Conservation (phyloP, 2,888 invertebrate genomes). For the Drosophila mimica region DNA sequence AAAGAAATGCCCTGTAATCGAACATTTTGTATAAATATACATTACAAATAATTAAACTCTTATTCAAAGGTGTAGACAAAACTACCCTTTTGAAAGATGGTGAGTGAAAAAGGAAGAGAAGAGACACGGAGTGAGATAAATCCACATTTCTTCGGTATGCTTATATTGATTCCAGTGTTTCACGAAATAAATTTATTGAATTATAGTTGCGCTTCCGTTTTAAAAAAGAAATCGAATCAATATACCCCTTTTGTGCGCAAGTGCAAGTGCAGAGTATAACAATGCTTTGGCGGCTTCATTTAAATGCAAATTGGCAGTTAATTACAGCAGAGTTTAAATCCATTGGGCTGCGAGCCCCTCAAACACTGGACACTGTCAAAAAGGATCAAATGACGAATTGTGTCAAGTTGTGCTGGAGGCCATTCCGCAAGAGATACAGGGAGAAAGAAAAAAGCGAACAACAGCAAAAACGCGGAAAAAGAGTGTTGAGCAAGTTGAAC, state of each 20-base stretch:
- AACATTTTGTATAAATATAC: not conserved
- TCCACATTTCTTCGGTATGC: no score
- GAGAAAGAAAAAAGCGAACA: not conserved
- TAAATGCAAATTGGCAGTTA: slow-evolving; percentile 69
- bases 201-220: no score
- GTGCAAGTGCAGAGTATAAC: slow-evolving; percentile 14
- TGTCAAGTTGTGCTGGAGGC: slow-evolving; percentile 35
- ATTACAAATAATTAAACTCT: not conserved
- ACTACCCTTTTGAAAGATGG: not conserved
- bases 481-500: slow-evolving; percentile 28
- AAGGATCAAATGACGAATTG: slow-evolving; percentile 68
- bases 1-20: not conserved
- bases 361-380: not conserved
- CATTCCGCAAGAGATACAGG: slow-evolving; percentile 1
- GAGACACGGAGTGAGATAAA: not conserved
- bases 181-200: no score
- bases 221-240: not conserved
- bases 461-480: not conserved
- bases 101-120: not conserved
- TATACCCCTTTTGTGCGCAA: not conserved
- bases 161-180: no score
- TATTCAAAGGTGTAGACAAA: not conserved
- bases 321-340: slow-evolving; percentile 51
- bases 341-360: slow-evolving; percentile 7
- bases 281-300: slow-evolving; percentile 32